Evolutionary conservation across 2,113 vertebrate species (phyloP).

Genomic region (Chionomys nivalis): DNA sequence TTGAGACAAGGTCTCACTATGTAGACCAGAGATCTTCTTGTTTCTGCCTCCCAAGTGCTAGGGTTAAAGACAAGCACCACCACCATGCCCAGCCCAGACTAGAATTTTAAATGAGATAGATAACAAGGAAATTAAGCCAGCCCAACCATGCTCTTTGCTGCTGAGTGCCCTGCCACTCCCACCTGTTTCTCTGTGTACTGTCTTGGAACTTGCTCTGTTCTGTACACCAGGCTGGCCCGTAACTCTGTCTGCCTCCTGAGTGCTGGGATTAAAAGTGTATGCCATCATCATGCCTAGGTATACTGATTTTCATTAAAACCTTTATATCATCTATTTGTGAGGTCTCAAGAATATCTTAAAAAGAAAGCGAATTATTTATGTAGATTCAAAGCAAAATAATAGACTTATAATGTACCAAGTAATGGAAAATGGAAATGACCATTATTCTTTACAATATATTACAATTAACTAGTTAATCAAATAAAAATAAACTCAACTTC

Average conservation of each 20-base stretch:
- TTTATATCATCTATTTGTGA: background rate
- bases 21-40: background rate
- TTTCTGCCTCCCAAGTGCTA: background rate
- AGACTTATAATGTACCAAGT: constrained; percentile 22
- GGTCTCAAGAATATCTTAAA: background rate
- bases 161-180: background rate
- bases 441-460: background rate
- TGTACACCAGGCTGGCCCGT: background rate
- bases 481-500: constrained; percentile 6
- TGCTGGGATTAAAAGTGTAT: background rate
- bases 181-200: background rate
- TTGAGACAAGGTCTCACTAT: background rate
- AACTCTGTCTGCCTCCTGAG: background rate
- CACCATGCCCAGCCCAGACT: background rate
- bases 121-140: constrained; percentile 14
- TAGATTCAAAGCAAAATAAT: constrained; percentile 8
- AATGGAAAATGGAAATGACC: background rate
- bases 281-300: background rate
- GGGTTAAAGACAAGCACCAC: background rate
- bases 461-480: background rate
- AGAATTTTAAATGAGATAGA: background rate
- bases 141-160: constrained; percentile 40
- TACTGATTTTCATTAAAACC: background rate
- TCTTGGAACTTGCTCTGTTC: background rate
- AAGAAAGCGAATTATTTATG: constrained; percentile 31